Evolutionary conservation across 2,797 vertebrate genomes (phyloP), one percentile per base, ranked within the genome.

Genomic region (Botia almorhae): DNA sequence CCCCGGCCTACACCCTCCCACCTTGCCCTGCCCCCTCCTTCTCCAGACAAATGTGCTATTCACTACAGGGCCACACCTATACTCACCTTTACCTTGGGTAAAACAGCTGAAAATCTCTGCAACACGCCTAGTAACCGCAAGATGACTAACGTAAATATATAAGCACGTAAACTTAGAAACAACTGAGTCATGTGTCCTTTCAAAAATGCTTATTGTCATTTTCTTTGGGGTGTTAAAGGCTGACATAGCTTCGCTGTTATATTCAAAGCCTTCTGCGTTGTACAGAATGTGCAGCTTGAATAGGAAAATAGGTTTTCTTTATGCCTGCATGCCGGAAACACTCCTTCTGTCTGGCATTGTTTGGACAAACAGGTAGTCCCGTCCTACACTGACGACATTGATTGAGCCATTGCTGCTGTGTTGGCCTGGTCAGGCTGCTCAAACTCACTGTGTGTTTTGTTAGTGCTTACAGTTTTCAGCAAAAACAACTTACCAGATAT

Each of bases 161-260:
- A 21, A 76, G 70, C 33, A 58, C 21, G 69, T 84, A 68, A 70
- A 72, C 75, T 56, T 79, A 68, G 82, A 78, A 46, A 68, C 68
- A 79, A 60, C 64, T 84, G 85, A 86, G 73, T 85, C 84, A 86
- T 69, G 56, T 39, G 73, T 76, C 80, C 76, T 82, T 67, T 84
- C 74, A 43, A 82, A 84, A 81, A 65, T 61, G 4, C 55, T 64
- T 61, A 72, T 84, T 84, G 85, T 82, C 50, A 79, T 65, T 64
- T 23, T 64, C 71, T 71, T 67, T 21, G 58, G 63, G 60, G 83
- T 51, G 67, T 43, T 36, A n/a, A 21, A n/a, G 33, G 17, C 29
- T 56, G 61, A 81, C 74, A 69, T 64, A 19, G 51, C 46, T 56
- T 13, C 11, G 58, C 69, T 61, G 39, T 50, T 61, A 17, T 43